Percentiles rank a stretch among this genome's conserved stretches.
Conservation (phyloP, 1,140 invertebrate species). For the Dendrolimus punctatus region DNA sequence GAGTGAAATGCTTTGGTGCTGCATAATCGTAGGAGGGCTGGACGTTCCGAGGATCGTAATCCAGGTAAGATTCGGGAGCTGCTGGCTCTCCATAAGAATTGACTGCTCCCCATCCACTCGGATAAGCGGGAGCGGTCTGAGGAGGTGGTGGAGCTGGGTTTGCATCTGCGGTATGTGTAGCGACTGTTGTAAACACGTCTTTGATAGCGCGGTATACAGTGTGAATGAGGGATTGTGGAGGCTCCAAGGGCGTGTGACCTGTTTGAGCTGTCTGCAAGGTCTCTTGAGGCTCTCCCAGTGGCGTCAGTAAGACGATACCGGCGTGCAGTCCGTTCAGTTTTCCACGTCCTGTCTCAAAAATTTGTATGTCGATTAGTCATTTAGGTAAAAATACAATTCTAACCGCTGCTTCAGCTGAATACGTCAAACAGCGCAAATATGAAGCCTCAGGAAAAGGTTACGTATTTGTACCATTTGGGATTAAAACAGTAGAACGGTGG, state of each 20-base stretch:
- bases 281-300: slow-evolving; percentile 43
- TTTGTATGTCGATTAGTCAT: slow-evolving; percentile 18
- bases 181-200: slow-evolving; percentile 39
- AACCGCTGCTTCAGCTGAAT: too few species aligned
- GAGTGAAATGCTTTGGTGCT: slow-evolving; percentile 34
- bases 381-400: too few species aligned
- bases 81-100: slow-evolving; percentile 58
- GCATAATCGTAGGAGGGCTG: slow-evolving; percentile 35
- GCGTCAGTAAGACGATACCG: slow-evolving; percentile 53
- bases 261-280: slow-evolving; percentile 18
- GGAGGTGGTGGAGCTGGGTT: slow-evolving; percentile 42
- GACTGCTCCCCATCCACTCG: slow-evolving; percentile 44
- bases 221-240: slow-evolving; percentile 50
- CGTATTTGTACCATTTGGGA: too few species aligned
- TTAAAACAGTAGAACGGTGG: too few species aligned
- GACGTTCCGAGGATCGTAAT: slow-evolving; percentile 41
- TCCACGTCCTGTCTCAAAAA: slow-evolving; percentile 63
- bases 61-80: slow-evolving; percentile 33
- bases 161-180: slow-evolving; percentile 15
- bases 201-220: slow-evolving; percentile 54
- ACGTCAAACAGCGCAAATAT: too few species aligned
- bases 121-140: slow-evolving; percentile 39
- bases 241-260: slow-evolving; percentile 48
- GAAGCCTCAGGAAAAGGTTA: too few species aligned
- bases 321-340: slow-evolving; percentile 63